Percentiles rank a stretch among this genome's conserved stretches.
These are phyloP conservation scores for Drosophila neotestacea DNA, from an alignment of 2,888 invertebrate genomes.

Conservation along the genomic window DNA sequence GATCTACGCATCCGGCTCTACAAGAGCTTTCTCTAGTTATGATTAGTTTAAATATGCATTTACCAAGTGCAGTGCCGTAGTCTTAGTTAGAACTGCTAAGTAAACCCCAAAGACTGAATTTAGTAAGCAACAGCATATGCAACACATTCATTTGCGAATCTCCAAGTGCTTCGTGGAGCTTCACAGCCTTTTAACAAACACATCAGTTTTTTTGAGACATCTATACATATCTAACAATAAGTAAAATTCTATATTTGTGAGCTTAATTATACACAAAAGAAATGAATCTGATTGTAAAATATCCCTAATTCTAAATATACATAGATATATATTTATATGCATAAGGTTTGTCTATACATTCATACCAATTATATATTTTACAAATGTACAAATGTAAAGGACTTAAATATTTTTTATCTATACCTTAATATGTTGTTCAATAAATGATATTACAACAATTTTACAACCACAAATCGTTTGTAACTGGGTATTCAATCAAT, in stretches of 20 bases:
- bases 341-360: conserved; percentile 24
- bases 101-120: conserved; percentile 80
- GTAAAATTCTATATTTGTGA: conserved; percentile 11
- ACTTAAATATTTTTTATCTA: conserved; percentile 53
- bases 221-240: conserved; percentile 11
- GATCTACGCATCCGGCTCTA: conserved; percentile 84
- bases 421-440: conserved; percentile 49
- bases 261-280: conserved; percentile 23
- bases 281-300: conserved; percentile 49
- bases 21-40: conserved; percentile 83
- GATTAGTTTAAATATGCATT: conserved; percentile 28
- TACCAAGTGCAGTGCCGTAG: conserved; percentile 41
- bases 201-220: conserved; percentile 32
- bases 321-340: conserved; percentile 6
- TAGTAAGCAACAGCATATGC: conserved; percentile 59
- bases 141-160: conserved; percentile 45
- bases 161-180: conserved; percentile 29
- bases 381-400: conserved; percentile 72
- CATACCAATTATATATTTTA: conserved; percentile 29
- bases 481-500: not conserved
- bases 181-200: conserved; percentile 27
- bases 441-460: conserved; percentile 39
- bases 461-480: not conserved
- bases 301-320: conserved; percentile 25
- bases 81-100: conserved; percentile 46